Percentiles rank a stretch among this genome's conserved stretches.
Conservation (phyloP, 2,888 invertebrate species). For the Tridacna crocea region DNA sequence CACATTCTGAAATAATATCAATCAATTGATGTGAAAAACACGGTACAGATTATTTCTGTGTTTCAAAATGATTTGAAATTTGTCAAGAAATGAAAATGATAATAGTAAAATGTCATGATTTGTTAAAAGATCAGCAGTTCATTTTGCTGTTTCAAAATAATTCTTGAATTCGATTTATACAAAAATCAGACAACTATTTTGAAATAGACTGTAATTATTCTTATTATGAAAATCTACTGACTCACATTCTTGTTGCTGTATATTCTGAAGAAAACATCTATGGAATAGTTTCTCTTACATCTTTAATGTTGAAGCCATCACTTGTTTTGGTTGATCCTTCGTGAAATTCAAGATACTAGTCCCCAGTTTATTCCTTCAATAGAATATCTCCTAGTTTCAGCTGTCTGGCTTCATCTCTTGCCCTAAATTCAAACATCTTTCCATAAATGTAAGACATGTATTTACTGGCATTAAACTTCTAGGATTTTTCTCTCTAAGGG, state of each 20-base stretch:
- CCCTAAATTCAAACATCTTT: neutral
- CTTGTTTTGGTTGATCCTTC: neutral
- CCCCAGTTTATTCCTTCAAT: neutral
- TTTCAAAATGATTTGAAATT: neutral
- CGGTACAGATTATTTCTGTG: no score
- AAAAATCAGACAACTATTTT: neutral
- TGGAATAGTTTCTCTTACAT: neutral
- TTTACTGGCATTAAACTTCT: neutral
- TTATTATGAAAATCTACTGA: neutral
- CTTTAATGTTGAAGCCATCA: neutral
- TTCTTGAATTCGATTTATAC: neutral
- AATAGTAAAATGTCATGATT: neutral
- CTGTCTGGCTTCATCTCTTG: neutral
- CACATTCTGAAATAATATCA: neutral
- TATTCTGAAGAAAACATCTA: neutral
- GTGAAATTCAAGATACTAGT: neutral
- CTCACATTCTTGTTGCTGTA: neutral
- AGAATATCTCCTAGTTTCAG: neutral
- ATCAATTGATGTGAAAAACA: neutral
- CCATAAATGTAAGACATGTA: neutral
- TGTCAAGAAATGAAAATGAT: neutral
- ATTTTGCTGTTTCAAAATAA: neutral
- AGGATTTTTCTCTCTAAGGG: neutral
- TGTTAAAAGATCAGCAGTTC: neutral
- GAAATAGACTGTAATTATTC: neutral